Conservation (phyloP, 2,888 invertebrate genomes). For the Sympetrum striolatum region DNA sequence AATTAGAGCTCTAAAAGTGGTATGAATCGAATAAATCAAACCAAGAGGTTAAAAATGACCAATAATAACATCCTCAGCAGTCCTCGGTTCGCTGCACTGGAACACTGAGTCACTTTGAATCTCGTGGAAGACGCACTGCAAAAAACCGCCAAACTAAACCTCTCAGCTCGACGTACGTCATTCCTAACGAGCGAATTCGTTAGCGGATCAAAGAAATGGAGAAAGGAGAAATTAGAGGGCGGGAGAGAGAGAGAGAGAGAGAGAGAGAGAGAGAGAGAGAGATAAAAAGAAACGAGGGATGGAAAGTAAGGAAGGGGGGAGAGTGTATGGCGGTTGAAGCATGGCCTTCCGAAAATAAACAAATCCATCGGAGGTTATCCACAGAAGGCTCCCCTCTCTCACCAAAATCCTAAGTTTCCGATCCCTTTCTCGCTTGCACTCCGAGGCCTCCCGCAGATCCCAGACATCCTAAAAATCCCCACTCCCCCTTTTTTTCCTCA, state of each 20-base stretch:
- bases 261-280: background rate
- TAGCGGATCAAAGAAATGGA: background rate
- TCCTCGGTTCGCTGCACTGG: no score
- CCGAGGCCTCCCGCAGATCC: background rate
- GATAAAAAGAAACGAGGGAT: background rate
- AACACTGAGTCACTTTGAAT: no score
- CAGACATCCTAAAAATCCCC: background rate
- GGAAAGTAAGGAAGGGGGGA: background rate
- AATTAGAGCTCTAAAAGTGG: no score
- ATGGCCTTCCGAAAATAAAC: constrained; percentile 40
- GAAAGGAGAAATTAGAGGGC: background rate
- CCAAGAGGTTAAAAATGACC: no score
- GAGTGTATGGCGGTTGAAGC: constrained; percentile 28
- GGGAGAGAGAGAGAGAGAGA: background rate
- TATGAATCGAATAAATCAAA: no score
- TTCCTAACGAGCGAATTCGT: no score
- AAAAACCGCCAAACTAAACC: no score
- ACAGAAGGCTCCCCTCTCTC: background rate
- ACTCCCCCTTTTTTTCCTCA: background rate
- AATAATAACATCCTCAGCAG: no score
- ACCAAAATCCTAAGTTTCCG: background rate
- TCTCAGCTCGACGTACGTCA: no score
- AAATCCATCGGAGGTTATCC: constrained; percentile 42
- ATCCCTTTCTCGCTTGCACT: constrained; percentile 12
- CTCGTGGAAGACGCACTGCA: no score